Evolutionary conservation across 2,113 vertebrate genomes (phyloP), one percentile per base, ranked within the genome.

Genomic region (Tenrec ecaudatus): DNA sequence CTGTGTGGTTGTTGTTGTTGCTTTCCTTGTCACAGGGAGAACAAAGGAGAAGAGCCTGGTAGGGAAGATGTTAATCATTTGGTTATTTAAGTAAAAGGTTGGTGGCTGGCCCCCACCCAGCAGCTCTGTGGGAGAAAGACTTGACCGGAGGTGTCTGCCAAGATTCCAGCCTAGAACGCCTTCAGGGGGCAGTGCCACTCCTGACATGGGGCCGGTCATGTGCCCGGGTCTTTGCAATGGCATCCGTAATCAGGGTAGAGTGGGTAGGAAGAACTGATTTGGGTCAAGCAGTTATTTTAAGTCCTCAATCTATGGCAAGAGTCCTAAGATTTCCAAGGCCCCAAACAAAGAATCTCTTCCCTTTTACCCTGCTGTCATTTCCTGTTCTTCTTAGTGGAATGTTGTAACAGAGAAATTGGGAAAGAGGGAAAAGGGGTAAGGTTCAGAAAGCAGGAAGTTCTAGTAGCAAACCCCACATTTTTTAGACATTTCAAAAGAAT

Each of bases 401-500:
- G 78, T 27, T 31, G 2, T 66, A 10, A 25, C 71, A 47, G 47
- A 80, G 73, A 22, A 87, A 23, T 47, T 25, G 36, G 31, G 53
- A 40, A 22, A 4, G 22, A n/a, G n/a, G n/a, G n/a, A n/a, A n/a
- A 1, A 36, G 12, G 53, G 40, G 14, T 17, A 25, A 66, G 20
- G 4, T 33, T 6, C 10, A 23, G 84, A 29, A 90, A 68, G 22
- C 3, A 71, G 85, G 76, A 84, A 89, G 31, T 17, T 14, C 22
- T 66, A 17, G 88, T 57, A 66, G 36, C 19, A 36, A 60, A 25
- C 89, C 20, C 23, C 8, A 1, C 19, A 3, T 0, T 17, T 38
- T 33, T 60, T 86, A 69, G n/a, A 85, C 19, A 47, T 58, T 91
- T 76, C 73, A 89, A 40, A 83, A 92, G 22, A 36, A 80, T 33